Base-by-base conservation (phyloP, 2,113 vertebrate species). In the Plecturocebus donacophilus region DNA sequence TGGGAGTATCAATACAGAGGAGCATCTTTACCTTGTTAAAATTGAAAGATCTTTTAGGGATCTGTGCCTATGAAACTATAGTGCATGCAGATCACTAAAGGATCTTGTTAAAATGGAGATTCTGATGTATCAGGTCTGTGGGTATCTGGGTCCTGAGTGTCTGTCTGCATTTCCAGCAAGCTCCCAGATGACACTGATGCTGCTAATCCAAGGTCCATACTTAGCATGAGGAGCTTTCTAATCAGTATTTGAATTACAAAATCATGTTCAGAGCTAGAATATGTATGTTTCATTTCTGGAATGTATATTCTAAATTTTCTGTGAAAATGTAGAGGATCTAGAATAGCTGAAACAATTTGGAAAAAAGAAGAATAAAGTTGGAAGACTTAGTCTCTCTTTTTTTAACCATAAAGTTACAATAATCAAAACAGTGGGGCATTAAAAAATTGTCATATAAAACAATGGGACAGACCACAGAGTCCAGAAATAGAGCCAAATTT, bases 281-380 rank as follows among this genome's bases (percentile, higher is more conserved):
- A 25, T 30, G 12, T 86, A 54, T 82, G 30, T 93, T 85, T 92
- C 45, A 61, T 75, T 96, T 93, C 88, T 95, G 2, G 38, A 90
- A 12, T 92, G 8, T 85, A 13, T 68, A 49, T 87, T 88, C 92
- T 93, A 68, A 88, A 95, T n/a, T 86, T 77, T 86, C 86, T 68
- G 52, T 85, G 71, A 77, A 89, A 95, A 93, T 86, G 11, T 35
- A 87, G 54, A 93, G 27, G 68, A 71, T 80, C 58, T 93, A 89
- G 16, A 96, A 87, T 80, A 94, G 56, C 19, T 27, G 87, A 79
- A 90, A 76, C 27, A 79, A n/a, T 96, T 21, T 68, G 73, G 12
- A 21, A 89, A 56, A 84, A 94, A 73, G 40, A 75, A 79, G n/a
- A 94, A 90, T 88, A 92, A 87, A 83, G 52, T 61, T 93, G 71